Evolutionary conservation across 1,140 invertebrate species (phyloP).

Genomic region (Polyergus mexicanus): DNA sequence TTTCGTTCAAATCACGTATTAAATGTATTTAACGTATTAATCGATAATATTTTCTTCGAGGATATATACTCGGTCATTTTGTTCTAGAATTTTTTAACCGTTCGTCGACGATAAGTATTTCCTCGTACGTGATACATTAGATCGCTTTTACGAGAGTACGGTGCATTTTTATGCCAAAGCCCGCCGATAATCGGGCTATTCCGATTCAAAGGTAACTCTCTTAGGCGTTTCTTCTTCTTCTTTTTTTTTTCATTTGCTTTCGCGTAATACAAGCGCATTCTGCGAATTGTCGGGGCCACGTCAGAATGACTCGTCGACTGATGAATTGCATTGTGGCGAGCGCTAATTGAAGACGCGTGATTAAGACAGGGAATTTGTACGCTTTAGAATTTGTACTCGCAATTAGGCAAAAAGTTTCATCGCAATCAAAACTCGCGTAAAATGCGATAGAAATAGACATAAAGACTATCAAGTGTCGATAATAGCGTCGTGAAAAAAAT

Average conservation of each 20-base stretch:
- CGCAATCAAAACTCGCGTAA: constrained; percentile 28
- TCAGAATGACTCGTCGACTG: constrained; percentile 58
- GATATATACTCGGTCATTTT: background rate
- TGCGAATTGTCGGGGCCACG: constrained; percentile 58
- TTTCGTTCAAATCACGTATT: background rate
- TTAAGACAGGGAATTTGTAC: constrained; percentile 37
- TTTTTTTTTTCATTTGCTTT: background rate
- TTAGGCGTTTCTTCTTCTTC: background rate
- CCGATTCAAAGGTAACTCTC: constrained; percentile 56
- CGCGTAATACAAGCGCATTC: constrained; percentile 10
- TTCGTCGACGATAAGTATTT: background rate
- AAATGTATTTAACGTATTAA: background rate
- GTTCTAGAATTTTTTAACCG: background rate
- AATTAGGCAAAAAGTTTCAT: constrained; percentile 49
- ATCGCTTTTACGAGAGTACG: constrained; percentile 56
- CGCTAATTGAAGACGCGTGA: constrained; percentile 44
- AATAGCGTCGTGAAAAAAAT: background rate
- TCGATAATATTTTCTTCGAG: background rate
- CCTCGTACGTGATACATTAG: constrained; percentile 19
- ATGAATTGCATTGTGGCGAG: constrained; percentile 62
- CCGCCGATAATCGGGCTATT: constrained; percentile 64
- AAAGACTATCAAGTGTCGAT: background rate
- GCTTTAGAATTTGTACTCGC: constrained; percentile 19
- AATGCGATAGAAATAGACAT: constrained; percentile 13
- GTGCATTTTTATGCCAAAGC: constrained; percentile 42